Conservation (phyloP, 2,797 vertebrate genomes). For the Pangasius sanitwongsei region DNA sequence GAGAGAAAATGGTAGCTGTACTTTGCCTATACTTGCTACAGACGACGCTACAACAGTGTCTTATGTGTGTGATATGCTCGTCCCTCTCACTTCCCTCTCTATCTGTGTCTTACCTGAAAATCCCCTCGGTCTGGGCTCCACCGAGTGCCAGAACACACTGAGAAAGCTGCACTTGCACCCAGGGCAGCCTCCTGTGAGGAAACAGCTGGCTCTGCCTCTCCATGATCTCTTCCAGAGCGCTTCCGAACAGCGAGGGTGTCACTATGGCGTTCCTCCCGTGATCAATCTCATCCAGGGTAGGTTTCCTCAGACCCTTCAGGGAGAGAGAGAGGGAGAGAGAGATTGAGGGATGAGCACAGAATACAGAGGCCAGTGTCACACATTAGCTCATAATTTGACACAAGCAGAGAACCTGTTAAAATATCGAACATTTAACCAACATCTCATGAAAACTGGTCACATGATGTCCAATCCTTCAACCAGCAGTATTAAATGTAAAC, state of each 20-base stretch:
- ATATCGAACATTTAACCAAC: background rate
- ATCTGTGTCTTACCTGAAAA: constrained; percentile 74
- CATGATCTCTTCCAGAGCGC: constrained; percentile 83
- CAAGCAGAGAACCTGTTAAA: background rate
- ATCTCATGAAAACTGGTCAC: background rate
- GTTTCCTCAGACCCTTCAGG: constrained; percentile 77
- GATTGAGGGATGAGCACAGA: background rate
- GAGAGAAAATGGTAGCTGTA: background rate
- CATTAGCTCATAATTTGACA: background rate
- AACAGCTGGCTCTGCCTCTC: constrained; percentile 74
- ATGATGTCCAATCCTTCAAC: background rate
- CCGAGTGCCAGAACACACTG: constrained; percentile 77
- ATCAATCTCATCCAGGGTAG: constrained; percentile 76
- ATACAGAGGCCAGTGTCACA: background rate
- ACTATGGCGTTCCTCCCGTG: constrained; percentile 77
- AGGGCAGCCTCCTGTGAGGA: constrained; percentile 74
- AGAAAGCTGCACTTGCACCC: constrained; percentile 82
- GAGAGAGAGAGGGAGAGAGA: background rate
- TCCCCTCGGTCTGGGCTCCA: constrained; percentile 80
- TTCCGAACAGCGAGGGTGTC: constrained; percentile 79
- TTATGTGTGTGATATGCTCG: background rate
- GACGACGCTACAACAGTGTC: background rate
- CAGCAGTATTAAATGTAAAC: background rate
- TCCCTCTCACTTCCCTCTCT: background rate
- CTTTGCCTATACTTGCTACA: background rate